Base-by-base conservation (phyloP, 2,888 invertebrate species). In the Agapostemon virescens region DNA sequence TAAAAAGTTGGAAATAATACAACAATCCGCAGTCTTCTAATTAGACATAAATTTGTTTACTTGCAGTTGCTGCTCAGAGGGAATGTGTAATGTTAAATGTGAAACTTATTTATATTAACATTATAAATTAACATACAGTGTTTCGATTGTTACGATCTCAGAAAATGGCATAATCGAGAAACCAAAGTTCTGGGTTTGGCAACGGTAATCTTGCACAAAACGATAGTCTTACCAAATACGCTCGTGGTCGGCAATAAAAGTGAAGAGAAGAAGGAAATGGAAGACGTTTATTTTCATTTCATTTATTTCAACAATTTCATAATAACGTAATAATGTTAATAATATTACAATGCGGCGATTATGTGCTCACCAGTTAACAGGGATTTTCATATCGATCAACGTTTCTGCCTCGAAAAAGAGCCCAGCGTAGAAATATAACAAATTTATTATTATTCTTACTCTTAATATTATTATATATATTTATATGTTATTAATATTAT, bases 251-350 rank as follows among this genome's bases (percentile, higher is more conserved):
- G 52, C 17, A 66, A 74, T 79, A 79, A 80, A 83, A 83, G 71
- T 66, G 80, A 77, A 82, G 64, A 82, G 64, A 81, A 84, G 84
- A 77, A 89, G 79, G 82, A 87, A 89, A 89, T 86, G 86, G 84
- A 88, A 88, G 87, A 87, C 87, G 79, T 86, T 88, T 90, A 90
- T 92, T 92, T 90, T 92, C 90, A 90, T 92, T 90, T 91, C 91
- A 90, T 92, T 92, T 92, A 92, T 92, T 92, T 92, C 92, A 92
- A 92, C 92, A 92, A 92, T 92, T 92, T 92, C 91, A 92, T 92
- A 92, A 92, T 92, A 92, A 92, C 92, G 92, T 92, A 92, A 92
- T 92, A 91, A 91, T 91, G 89, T 88, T 88, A 89, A 91, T 90
- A 92, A 92, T 92, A 92, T 92, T 92, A 92, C 91, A 92, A 92